Conservation (phyloP, 2,113 vertebrate species). For the Bambusicola thoracicus region DNA sequence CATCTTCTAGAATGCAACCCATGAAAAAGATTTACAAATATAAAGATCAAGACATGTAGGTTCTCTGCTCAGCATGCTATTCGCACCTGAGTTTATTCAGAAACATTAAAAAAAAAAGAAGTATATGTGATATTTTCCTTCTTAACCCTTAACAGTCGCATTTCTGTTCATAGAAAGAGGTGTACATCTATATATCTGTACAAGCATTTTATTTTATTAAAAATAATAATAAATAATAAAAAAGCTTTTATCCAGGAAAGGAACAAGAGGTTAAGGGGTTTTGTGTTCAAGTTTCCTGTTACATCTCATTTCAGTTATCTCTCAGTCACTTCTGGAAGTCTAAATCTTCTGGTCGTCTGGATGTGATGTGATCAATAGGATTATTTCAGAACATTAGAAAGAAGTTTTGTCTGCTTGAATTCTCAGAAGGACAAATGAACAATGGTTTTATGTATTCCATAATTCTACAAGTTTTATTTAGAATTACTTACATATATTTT, state of each 20-base stretch:
- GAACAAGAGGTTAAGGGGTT: not conserved
- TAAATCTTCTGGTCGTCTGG: not conserved
- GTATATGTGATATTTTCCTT: not conserved
- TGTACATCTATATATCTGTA: not conserved
- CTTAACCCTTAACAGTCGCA: not conserved
- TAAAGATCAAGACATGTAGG: not conserved
- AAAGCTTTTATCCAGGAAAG: not conserved
- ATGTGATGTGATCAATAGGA: not conserved
- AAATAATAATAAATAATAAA: not conserved
- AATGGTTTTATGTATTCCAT: not conserved
- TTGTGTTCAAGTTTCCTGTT: not conserved
- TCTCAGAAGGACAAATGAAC: not conserved
- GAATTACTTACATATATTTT: not conserved
- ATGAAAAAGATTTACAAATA: not conserved
- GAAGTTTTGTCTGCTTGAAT: not conserved
- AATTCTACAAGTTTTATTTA: not conserved
- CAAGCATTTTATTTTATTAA: not conserved
- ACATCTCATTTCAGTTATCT: not conserved
- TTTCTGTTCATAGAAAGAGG: not conserved
- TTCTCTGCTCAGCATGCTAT: not conserved
- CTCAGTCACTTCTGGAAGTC: not conserved
- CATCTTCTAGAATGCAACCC: conserved; percentile 16
- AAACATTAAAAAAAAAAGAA: not conserved
- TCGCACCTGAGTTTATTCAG: not conserved
- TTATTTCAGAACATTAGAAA: not conserved